These are phyloP conservation scores for Platygyra sinensis DNA, from an alignment of 64 coral and sea anemone genomes.

Conservation along the genomic window DNA sequence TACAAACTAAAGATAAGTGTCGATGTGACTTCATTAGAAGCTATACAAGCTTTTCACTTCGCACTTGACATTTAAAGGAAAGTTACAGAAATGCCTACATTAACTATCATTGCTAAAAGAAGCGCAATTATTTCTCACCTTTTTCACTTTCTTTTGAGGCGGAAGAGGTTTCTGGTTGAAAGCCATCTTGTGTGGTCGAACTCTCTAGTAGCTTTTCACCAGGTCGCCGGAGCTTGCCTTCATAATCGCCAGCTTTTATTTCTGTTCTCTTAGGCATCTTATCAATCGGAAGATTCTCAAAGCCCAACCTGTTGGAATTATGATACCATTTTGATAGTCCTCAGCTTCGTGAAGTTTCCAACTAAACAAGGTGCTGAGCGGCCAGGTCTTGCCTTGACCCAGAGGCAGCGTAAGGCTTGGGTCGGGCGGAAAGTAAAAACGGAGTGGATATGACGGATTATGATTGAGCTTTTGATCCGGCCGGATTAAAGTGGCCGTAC, in stretches of 20 bases:
- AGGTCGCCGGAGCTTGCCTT: neutral
- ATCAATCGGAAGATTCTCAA: neutral
- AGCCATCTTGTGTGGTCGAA: neutral
- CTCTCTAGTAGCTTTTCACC: neutral
- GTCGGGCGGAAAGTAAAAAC: too few relatives aligned
- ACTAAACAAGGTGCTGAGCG: neutral
- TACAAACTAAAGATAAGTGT: too few relatives aligned
- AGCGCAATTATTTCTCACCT: neutral
- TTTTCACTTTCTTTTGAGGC: neutral
- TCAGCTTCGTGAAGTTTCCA: neutral
- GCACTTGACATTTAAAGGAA: neutral
- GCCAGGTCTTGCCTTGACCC: neutral
- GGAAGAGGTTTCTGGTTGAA: conserved; percentile 1
- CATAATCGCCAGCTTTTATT: conserved; percentile 8
- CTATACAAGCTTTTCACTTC: neutral
- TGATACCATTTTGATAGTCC: neutral
- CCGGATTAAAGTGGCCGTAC: too few relatives aligned
- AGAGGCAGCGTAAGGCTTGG: too few relatives aligned
- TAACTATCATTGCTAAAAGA: neutral
- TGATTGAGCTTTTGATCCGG: too few relatives aligned
- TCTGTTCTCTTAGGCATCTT: neutral
- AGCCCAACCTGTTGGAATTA: neutral
- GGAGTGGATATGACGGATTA: too few relatives aligned
- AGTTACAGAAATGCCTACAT: neutral
- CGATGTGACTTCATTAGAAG: too few relatives aligned